Evolutionary conservation across 2,113 vertebrate species (phyloP).

Genomic region (Alosa alosa): DNA sequence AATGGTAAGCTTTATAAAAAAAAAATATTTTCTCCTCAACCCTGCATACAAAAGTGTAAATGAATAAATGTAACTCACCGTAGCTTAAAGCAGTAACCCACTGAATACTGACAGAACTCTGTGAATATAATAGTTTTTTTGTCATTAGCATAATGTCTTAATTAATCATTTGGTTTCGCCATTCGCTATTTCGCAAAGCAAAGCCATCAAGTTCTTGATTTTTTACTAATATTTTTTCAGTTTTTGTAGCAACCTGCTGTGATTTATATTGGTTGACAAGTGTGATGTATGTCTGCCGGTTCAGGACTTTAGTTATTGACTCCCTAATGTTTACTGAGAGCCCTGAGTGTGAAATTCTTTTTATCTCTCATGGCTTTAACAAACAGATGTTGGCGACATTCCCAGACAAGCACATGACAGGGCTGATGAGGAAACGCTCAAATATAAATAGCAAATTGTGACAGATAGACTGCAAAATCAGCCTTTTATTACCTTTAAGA

Average conservation of each 20-base stretch:
- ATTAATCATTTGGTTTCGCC: neutral
- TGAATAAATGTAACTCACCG: neutral
- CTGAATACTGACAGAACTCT: neutral
- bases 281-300: neutral
- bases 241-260: neutral
- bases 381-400: neutral
- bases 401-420: neutral
- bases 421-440: neutral
- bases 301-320: neutral
- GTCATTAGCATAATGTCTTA: neutral
- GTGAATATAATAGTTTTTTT: neutral
- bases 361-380: neutral
- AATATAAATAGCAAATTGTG: neutral
- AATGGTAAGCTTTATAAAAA: conserved; percentile 67
- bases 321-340: neutral
- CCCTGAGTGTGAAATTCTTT: neutral
- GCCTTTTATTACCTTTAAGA: neutral
- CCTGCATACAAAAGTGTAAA: neutral
- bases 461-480: neutral
- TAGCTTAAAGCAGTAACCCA: neutral
- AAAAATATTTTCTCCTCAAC: conserved; percentile 34
- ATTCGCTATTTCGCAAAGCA: neutral
- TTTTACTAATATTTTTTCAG: neutral
- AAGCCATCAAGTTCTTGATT: neutral
- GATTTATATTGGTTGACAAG: neutral